These are phyloP conservation scores for Tympanuchus pallidicinctus DNA, from an alignment of 2,113 vertebrate genomes.

Conservation along the genomic window DNA sequence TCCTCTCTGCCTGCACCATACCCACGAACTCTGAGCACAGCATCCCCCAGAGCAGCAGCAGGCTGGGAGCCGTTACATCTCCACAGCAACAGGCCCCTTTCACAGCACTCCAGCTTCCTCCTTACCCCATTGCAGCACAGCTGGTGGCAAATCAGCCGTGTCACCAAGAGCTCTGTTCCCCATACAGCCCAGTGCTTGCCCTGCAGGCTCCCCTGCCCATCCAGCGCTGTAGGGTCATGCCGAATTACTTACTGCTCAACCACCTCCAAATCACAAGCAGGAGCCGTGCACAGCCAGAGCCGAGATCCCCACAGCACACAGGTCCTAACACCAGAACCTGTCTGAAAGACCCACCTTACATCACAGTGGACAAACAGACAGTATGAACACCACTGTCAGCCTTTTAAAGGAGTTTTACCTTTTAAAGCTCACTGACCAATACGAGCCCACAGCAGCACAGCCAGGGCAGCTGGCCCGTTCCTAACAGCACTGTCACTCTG, in stretches of 20 bases:
- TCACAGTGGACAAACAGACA: not conserved
- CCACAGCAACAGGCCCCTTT: conserved; percentile 12
- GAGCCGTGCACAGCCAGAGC: not conserved
- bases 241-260: not conserved
- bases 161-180: rapidly evolving
- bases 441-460: not conserved
- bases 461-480: not conserved
- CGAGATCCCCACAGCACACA: not conserved
- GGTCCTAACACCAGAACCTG: not conserved
- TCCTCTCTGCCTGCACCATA: not conserved
- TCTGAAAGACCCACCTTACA: not conserved
- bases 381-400: not conserved
- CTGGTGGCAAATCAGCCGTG: not conserved
- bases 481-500: not conserved
- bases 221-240: not conserved
- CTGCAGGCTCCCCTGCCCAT: not conserved
- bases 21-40: not conserved
- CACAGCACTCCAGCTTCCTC: not conserved
- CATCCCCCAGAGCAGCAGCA: not conserved
- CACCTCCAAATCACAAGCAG: not conserved
- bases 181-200: not conserved
- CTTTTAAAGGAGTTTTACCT: not conserved
- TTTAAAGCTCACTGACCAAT: not conserved
- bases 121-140: rapidly evolving
- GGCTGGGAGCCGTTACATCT: not conserved